phyloP scores from a whole-genome alignment of 1,140 invertebrate species.

The Drosophila repleta region DNA sequence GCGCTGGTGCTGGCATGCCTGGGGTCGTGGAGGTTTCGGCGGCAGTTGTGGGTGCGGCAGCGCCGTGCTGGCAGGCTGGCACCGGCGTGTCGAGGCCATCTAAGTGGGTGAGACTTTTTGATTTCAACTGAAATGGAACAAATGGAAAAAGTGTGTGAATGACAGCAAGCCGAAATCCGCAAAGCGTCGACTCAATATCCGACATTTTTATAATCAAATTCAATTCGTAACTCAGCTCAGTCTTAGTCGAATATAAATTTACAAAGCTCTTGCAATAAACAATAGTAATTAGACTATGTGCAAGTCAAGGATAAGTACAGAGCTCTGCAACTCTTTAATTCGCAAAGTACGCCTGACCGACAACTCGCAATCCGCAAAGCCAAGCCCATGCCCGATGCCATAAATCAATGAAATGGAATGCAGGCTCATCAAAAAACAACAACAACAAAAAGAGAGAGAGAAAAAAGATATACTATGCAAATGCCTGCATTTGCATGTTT shows the following conservation, averaged over 20 bases:
- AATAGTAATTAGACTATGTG: not conserved
- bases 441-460: not conserved
- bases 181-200: slow-evolving; percentile 33
- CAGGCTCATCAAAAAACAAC: slow-evolving; percentile 1
- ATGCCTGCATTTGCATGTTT: slow-evolving; percentile 7
- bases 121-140: slow-evolving; percentile 79
- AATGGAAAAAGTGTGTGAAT: slow-evolving; percentile 46
- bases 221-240: slow-evolving; percentile 6
- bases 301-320: too few relatives aligned
- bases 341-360: not conserved
- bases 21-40: not conserved
- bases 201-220: slow-evolving; percentile 61
- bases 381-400: not conserved
- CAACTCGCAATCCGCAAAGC: not conserved
- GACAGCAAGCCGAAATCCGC: slow-evolving; percentile 35
- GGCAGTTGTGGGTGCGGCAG: slow-evolving; percentile 28
- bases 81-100: slow-evolving; percentile 78
- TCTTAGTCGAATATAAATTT: too few relatives aligned
- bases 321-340: not conserved
- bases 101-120: slow-evolving; percentile 83
- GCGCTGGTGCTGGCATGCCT: slow-evolving; percentile 27
- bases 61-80: slow-evolving; percentile 71
- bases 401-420: slow-evolving; percentile 8
- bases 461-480: slow-evolving; percentile 3
- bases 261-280: not conserved